Evolutionary conservation across 2,797 vertebrate species (phyloP).

Genomic region (Avahi laniger): DNA sequence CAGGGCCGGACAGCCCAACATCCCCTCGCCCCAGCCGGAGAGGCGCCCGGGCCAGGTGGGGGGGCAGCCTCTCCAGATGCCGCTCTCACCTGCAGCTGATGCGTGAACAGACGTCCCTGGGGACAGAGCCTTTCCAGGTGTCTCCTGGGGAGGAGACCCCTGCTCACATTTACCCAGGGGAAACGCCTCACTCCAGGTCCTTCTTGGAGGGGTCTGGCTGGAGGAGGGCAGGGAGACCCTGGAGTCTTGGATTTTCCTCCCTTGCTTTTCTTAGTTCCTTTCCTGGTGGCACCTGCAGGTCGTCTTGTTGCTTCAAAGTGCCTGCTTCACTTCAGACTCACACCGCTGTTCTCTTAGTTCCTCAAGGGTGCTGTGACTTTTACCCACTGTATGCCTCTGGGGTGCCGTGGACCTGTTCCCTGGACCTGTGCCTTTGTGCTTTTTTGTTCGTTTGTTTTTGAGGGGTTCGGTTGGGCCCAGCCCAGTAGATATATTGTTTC

Average conservation of each 20-base stretch:
- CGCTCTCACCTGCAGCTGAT: fast-evolving
- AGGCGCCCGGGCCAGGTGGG: no score
- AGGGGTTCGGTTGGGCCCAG: background rate
- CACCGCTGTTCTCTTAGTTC: background rate
- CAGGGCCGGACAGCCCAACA: background rate
- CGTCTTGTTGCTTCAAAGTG: background rate
- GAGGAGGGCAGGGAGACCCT: fast-evolving
- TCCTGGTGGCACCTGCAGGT: background rate
- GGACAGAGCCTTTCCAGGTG: background rate
- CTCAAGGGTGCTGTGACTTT: background rate
- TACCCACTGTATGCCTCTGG: background rate
- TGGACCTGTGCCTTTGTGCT: background rate
- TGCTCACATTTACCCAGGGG: background rate
- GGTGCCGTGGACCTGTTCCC: background rate
- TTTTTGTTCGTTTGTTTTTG: background rate
- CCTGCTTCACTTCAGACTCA: background rate
- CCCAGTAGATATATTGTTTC: background rate
- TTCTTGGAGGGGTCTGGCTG: background rate
- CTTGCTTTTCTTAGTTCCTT: background rate
- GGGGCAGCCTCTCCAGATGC: background rate
- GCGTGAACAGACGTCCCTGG: background rate
- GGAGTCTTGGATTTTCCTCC: background rate
- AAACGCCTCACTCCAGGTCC: fast-evolving
- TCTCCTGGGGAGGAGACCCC: background rate
- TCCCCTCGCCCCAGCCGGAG: background rate